phyloP scores from a whole-genome alignment of 2,888 invertebrate genomes.

The Chrysodeixis includens region DNA sequence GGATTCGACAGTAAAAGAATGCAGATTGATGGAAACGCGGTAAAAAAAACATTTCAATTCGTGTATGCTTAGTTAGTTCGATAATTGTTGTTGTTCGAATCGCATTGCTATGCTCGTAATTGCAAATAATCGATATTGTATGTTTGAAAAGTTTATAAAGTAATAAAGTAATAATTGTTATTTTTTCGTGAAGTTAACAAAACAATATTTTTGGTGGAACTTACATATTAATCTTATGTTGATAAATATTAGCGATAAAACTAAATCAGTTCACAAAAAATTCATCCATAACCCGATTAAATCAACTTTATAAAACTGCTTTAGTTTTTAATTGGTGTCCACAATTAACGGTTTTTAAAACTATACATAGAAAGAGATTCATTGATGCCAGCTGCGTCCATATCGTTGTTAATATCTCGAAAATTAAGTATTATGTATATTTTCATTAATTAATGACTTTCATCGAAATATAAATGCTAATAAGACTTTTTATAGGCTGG shows the following conservation, averaged over 20 bases:
- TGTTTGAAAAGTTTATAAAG: too few species aligned
- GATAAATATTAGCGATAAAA: neutral
- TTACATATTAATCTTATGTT: too few species aligned
- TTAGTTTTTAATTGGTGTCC: conserved; percentile 31
- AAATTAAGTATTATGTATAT: conserved; percentile 25
- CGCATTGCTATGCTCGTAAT: too few species aligned
- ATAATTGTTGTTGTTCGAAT: too few species aligned
- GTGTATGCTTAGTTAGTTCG: too few species aligned
- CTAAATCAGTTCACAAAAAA: neutral
- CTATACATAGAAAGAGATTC: conserved; percentile 16
- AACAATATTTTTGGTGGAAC: too few species aligned
- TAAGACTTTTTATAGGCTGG: conserved; percentile 22
- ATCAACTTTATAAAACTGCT: conserved; percentile 12
- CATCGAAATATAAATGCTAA: conserved; percentile 24
- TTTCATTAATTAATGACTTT: conserved; percentile 44
- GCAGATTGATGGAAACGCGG: too few species aligned
- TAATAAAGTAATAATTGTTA: too few species aligned
- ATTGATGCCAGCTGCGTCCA: conserved; percentile 14
- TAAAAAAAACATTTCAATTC: too few species aligned
- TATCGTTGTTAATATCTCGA: conserved; percentile 22
- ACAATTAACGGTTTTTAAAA: conserved; percentile 34
- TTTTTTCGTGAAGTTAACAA: too few species aligned
- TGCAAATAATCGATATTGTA: too few species aligned
- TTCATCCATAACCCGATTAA: conserved; percentile 7
- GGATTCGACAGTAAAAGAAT: neutral